Conservation (phyloP, 2,888 invertebrate genomes). For the Coenonympha glycerion region DNA sequence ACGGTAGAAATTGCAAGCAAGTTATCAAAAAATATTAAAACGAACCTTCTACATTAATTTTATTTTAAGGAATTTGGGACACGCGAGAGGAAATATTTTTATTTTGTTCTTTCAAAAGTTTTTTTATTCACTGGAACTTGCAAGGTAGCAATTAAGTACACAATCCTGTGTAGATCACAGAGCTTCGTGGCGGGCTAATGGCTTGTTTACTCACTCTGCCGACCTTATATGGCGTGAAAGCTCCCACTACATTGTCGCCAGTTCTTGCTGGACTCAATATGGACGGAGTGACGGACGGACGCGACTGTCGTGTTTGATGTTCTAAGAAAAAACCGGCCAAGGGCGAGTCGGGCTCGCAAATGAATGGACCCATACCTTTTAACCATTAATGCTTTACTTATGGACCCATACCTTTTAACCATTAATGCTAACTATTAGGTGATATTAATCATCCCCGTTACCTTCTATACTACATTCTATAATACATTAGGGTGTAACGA, state of each 20-base stretch:
- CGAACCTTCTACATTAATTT: not conserved
- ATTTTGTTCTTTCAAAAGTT: constrained; percentile 11
- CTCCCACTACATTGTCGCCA: constrained; percentile 65
- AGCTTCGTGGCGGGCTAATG: constrained; percentile 55
- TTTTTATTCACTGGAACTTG: constrained; percentile 41
- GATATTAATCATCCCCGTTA: not conserved
- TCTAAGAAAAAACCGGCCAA: constrained; percentile 31
- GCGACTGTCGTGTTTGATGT: constrained; percentile 44
- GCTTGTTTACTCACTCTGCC: constrained; percentile 59
- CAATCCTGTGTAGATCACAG: constrained; percentile 62
- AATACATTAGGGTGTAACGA: too few relatives aligned
- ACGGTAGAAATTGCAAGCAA: not conserved
- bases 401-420: too few relatives aligned
- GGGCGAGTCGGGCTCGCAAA: too few relatives aligned
- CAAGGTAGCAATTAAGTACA: constrained; percentile 65
- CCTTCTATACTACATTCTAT: not conserved
- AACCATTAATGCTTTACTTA: too few relatives aligned
- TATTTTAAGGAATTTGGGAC: constrained; percentile 7
- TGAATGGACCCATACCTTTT: too few relatives aligned
- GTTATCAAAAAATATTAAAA: not conserved
- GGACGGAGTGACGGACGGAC: constrained; percentile 54
- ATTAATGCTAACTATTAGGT: too few relatives aligned
- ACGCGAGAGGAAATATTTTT: constrained; percentile 15
- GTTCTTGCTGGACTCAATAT: constrained; percentile 48
- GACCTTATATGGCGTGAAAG: constrained; percentile 73